Percentiles rank a stretch among this genome's conserved stretches.
These are phyloP conservation scores for Ammodytes marinus DNA, from an alignment of 2,113 vertebrate species.

Conservation along the genomic window DNA sequence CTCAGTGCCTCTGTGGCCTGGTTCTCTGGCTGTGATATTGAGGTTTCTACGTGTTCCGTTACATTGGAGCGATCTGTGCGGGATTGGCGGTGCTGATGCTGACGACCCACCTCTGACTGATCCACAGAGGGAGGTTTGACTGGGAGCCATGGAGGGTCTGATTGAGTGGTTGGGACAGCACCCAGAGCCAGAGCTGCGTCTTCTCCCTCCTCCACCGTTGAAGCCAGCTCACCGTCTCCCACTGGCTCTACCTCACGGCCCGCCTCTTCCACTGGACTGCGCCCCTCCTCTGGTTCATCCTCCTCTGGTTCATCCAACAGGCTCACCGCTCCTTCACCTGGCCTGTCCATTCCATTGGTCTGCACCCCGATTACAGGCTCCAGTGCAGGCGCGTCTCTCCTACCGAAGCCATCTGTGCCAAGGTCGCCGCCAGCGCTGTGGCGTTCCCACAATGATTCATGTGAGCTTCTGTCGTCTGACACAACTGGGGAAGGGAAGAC, in stretches of 20 bases:
- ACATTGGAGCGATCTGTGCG: slow-evolving; percentile 24
- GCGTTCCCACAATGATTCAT: slow-evolving; percentile 75
- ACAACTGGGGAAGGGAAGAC: slow-evolving; percentile 83
- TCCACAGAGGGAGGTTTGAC: slow-evolving; percentile 42
- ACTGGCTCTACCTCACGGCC: slow-evolving; percentile 67
- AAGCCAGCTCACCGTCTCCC: slow-evolving; percentile 67
- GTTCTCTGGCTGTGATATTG: slow-evolving; percentile 33
- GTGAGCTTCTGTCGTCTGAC: slow-evolving; percentile 81
- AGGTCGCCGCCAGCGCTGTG: slow-evolving; percentile 80
- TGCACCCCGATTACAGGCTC: slow-evolving; percentile 59
- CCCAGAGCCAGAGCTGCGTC: slow-evolving; percentile 68
- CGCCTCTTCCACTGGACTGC: slow-evolving; percentile 74
- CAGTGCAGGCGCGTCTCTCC: slow-evolving; percentile 74
- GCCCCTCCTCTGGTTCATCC: slow-evolving; percentile 66
- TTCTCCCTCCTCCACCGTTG: slow-evolving; percentile 78
- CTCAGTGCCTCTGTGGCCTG: slow-evolving; percentile 9
- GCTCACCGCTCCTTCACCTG: slow-evolving; percentile 78
- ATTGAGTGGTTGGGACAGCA: slow-evolving; percentile 52
- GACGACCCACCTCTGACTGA: slow-evolving; percentile 37
- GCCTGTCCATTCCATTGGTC: slow-evolving; percentile 80
- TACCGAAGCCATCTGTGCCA: slow-evolving; percentile 82
- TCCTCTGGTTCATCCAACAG: slow-evolving; percentile 72
- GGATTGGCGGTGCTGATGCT: neutral
- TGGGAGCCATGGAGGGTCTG: slow-evolving; percentile 60
- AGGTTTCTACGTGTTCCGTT: slow-evolving; percentile 27